Percentiles rank a stretch among this genome's conserved stretches.
Conservation (phyloP, 2,888 invertebrate genomes). For the Lycia hirtaria region DNA sequence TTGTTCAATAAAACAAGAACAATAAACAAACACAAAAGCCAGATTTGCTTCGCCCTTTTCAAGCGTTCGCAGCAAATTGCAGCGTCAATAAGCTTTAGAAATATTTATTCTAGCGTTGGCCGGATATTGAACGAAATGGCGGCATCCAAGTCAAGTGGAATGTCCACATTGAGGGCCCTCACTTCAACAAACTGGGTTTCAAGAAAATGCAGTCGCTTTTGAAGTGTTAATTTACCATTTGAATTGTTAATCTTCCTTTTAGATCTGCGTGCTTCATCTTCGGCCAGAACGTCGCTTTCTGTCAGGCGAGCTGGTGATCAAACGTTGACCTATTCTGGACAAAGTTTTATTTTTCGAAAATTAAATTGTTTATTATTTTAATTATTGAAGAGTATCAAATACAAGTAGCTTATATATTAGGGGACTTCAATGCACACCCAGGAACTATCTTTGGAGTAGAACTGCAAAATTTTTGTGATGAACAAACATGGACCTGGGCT, state of each 20-base stretch:
- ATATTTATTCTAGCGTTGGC: slow-evolving; percentile 4
- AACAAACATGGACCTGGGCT: too few relatives aligned
- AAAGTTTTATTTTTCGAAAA: too few relatives aligned
- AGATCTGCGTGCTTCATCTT: too few relatives aligned
- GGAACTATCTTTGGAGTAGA: too few relatives aligned
- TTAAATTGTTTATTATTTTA: too few relatives aligned
- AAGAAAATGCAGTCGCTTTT: slow-evolving; percentile 2
- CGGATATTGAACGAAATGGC: slow-evolving; percentile 8
- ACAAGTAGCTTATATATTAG: too few relatives aligned
- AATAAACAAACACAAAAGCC: neutral
- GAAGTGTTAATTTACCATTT: neutral
- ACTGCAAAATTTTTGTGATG: too few relatives aligned
- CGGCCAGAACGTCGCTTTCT: too few relatives aligned
- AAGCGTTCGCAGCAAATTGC: slow-evolving; percentile 7
- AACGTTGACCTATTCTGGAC: too few relatives aligned
- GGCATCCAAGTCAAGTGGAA: slow-evolving; percentile 9
- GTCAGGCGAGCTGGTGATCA: too few relatives aligned
- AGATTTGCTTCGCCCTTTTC: neutral
- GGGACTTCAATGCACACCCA: too few relatives aligned
- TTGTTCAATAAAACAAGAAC: neutral
- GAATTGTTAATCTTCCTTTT: neutral
- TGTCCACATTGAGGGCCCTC: slow-evolving; percentile 3
- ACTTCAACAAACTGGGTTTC: neutral
- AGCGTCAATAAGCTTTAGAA: slow-evolving; percentile 9
- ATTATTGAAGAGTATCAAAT: too few relatives aligned